Percentiles rank a stretch among this genome's conserved stretches.
phyloP scores from a whole-genome alignment of 2,888 invertebrate species.

The Calliphora vomitoria region DNA sequence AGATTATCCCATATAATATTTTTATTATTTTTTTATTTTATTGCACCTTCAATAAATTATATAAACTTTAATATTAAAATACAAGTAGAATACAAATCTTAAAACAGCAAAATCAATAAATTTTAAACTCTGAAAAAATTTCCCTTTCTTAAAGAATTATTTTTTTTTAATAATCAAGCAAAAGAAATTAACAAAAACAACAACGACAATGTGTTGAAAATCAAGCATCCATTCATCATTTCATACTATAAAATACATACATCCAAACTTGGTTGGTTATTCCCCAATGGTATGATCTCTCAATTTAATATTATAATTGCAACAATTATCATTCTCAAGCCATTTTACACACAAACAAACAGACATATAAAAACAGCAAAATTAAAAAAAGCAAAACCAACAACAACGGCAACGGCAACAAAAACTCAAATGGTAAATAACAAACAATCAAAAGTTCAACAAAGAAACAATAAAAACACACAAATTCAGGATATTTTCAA shows the following conservation, averaged over 20 bases:
- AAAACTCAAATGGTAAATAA: conserved; percentile 36
- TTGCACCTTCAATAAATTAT: too few species aligned
- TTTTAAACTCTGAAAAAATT: background rate
- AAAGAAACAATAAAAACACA: conserved; percentile 26
- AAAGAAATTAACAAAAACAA: background rate
- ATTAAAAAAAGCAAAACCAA: conserved; percentile 26
- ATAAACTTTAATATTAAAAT: too few species aligned
- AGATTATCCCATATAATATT: too few species aligned
- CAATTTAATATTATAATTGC: conserved; percentile 85
- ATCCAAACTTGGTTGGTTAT: conserved; percentile 58
- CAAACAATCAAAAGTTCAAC: conserved; percentile 56
- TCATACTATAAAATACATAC: background rate
- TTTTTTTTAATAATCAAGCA: background rate
- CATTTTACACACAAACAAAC: conserved; percentile 77
- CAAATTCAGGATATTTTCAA: conserved; percentile 16
- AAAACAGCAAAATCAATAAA: conserved; percentile 12
- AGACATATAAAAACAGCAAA: conserved; percentile 16
- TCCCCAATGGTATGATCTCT: conserved; percentile 83
- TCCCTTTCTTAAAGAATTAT: background rate
- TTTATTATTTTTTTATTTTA: too few species aligned
- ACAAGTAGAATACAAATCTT: background rate
- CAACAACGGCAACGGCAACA: background rate
- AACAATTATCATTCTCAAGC: conserved; percentile 84
- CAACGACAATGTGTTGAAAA: conserved; percentile 16
- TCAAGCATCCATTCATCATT: conserved; percentile 3